Evolutionary conservation across 23 tunicate species (phyloP), one percentile per base, ranked within the genome.

Genomic region (Halocynthia aurantium): DNA sequence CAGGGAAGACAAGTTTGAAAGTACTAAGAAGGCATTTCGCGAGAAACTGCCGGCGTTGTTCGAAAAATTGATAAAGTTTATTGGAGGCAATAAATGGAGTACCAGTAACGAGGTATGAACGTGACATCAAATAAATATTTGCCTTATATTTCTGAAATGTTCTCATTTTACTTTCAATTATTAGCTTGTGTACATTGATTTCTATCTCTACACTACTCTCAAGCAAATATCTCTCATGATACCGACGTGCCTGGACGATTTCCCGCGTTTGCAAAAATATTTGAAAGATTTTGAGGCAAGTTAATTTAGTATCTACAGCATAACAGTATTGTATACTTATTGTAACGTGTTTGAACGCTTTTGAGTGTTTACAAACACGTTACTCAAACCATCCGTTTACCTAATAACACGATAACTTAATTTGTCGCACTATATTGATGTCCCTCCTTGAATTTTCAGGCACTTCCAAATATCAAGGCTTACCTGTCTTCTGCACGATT

Each of bases 31-130:
- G 40, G 31, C 13, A 12, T 74, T 7, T 50, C 55, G 56, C 55
- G 78, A 74, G 31, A 54, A 53, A 21, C n/a, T 12, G 10, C 78
- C 78, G 12, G 78, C 55, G 22, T 52, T 54, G 8, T 13, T 53
- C 21, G 56, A 54, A 31, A 54, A 4, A 13, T 0, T n/a, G 8
- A 6, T 74, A 11, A 54, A 22, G 21, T 53, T 74, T 49, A 74
- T 74, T 19, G 78, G 78, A 8, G 21, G 6, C 2, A 74, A 54
- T 10, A 74, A 74, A n/a, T 74, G 78, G 78, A 22, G 55, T 10
- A 51, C 51, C 56, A 13, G 51, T 13, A 17, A 72, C 76, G 17
- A 72, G 57, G 76, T 31, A 31, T 31, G 4, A 1, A 31, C 44
- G 44, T 72, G 57, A 17, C 22, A 67, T 20, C 2, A 15, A n/a